Evolutionary conservation across 2,113 vertebrate genomes (phyloP).

Genomic region (Sinosuthora webbiana): DNA sequence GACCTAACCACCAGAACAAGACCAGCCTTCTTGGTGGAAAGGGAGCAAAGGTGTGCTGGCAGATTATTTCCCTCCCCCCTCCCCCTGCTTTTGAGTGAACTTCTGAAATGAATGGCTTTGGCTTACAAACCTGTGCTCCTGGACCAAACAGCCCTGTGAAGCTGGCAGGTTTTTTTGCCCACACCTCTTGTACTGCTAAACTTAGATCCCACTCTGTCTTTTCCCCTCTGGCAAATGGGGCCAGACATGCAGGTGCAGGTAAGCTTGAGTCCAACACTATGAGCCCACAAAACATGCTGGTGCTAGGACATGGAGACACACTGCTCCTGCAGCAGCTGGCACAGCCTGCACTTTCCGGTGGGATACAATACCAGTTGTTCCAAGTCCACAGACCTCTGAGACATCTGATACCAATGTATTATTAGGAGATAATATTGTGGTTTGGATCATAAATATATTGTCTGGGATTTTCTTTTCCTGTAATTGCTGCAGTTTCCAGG

Average conservation of each 20-base stretch:
- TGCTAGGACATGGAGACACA: neutral
- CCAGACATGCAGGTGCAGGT: neutral
- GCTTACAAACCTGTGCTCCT: neutral
- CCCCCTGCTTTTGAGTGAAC: neutral
- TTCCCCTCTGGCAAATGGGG: fast-evolving
- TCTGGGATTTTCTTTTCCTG: neutral
- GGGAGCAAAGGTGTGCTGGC: neutral
- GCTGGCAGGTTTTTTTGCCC: neutral
- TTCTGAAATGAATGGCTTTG: neutral
- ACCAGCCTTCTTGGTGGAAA: neutral
- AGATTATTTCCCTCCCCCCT: neutral
- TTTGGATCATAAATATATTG: neutral
- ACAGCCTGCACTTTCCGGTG: neutral
- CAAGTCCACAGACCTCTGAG: fast-evolving
- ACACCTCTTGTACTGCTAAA: neutral
- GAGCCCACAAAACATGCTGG: neutral
- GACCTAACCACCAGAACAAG: neutral
- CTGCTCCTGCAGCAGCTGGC: neutral
- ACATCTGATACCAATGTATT: too few species aligned
- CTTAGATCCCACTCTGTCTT: neutral
- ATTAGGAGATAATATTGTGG: neutral
- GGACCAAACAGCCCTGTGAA: neutral
- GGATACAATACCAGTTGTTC: neutral
- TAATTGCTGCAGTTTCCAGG: neutral
- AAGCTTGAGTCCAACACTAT: neutral